Conservation (phyloP, 2,888 invertebrate species). For the Conus canariensis region DNA sequence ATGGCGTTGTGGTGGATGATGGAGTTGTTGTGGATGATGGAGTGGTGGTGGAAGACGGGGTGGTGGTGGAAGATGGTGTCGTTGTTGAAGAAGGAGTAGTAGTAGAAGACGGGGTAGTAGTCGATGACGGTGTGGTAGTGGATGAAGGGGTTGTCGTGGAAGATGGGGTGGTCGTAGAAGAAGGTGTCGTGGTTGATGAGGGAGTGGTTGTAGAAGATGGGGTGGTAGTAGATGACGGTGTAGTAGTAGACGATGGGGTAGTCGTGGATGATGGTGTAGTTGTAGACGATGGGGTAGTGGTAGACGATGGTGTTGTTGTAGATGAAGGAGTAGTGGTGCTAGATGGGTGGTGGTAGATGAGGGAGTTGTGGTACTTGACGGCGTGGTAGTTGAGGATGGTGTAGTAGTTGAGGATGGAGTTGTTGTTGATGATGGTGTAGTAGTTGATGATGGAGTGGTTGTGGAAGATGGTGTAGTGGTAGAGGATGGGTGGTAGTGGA, state of each 20-base stretch:
- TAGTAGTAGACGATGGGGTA: not conserved
- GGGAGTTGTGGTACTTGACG: not conserved
- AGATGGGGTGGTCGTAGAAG: not conserved
- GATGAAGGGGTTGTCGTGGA: not conserved
- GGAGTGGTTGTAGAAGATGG: not conserved
- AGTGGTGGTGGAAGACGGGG: too few species aligned
- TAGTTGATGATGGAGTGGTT: constrained; percentile 16
- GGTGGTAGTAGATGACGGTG: not conserved
- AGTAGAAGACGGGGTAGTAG: not conserved
- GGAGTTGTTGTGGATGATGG: not conserved
- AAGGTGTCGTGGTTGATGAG: not conserved
- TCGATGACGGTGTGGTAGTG: not conserved
- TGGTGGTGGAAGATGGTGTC: not conserved
- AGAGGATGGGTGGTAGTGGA: not conserved
- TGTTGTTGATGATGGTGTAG: constrained; percentile 17
- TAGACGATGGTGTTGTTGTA: not conserved
- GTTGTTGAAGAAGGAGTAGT: not conserved
- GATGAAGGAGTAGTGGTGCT: not conserved
- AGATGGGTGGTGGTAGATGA: constrained; percentile 6
- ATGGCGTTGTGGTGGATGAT: too few species aligned
- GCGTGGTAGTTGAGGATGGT: not conserved
- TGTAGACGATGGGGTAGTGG: not conserved
- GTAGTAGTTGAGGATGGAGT: not conserved
- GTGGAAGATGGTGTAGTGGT: not conserved
- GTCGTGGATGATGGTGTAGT: not conserved